Conservation (phyloP, 2,888 invertebrate species). For the Ditula angustiorana region DNA sequence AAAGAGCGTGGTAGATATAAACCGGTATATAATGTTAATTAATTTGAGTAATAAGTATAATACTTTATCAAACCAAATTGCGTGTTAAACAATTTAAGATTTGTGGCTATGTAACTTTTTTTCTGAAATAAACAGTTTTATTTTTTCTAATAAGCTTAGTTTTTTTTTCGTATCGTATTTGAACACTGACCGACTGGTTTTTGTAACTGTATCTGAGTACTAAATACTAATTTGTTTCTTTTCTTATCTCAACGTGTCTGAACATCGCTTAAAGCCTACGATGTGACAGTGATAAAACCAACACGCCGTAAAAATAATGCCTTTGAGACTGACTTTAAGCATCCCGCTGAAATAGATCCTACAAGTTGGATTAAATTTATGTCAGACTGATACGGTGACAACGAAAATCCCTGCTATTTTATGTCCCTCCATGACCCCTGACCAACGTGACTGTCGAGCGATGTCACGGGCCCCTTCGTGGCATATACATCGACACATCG, state of each 20-base stretch:
- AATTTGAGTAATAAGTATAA: no score
- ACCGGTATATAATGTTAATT: neutral
- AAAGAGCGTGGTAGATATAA: no score
- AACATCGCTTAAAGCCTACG: neutral
- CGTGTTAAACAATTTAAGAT: no score
- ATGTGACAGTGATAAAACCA: neutral
- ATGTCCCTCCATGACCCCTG: constrained; percentile 37
- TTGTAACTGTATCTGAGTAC: no score
- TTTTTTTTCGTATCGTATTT: no score
- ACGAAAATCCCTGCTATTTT: constrained; percentile 39
- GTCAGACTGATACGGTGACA: constrained; percentile 34
- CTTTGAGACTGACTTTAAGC: constrained; percentile 21
- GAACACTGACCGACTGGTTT: no score
- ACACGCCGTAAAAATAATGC: constrained; percentile 1
- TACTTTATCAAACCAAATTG: no score
- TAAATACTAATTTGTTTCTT: no score
- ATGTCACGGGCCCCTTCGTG: constrained; percentile 26
- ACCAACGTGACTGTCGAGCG: constrained; percentile 29
- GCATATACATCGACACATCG: constrained; percentile 27
- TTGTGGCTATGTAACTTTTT: no score
- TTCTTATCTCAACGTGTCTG: neutral
- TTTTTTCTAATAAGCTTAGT: no score
- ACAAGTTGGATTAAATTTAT: constrained; percentile 39
- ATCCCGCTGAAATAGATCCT: constrained; percentile 33
- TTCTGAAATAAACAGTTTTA: no score